Evolutionary conservation across 2,113 vertebrate genomes (phyloP), one percentile per base, ranked within the genome.

Genomic region (Synodontis membranacea): DNA sequence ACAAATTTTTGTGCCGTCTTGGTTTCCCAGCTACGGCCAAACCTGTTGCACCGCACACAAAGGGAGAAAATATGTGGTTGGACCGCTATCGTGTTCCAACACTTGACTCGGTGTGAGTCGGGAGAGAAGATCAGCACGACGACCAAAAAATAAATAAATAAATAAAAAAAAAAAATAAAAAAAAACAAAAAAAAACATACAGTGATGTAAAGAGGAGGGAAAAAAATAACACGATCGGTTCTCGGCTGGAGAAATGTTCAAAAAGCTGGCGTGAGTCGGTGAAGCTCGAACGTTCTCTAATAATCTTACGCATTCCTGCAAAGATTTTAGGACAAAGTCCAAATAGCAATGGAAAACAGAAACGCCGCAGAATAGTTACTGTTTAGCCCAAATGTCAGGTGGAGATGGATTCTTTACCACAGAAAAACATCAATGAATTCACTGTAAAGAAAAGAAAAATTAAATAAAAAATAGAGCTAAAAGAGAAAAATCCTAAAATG

Each of bases 271-370:
- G 5, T 31, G 31, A 89, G 54, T 52, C 76, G 54, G 34, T 78
- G 70, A 78, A 90, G 88, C 85, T 28, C 66, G 84, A 82, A 86
- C 78, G 56, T 84, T 79, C 60, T 90, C 76, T 86, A 88, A 92
- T 89, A 80, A 91, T 90, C 88, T 82, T 76, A 88, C 31, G 86
- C 92, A 92, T 92, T 94, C 91, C 90, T 88, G 80, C 89, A 89
- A 88, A 91, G 92, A 93, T 94, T 93, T 93, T 87, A 90, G 91
- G 85, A 90, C 88, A 92, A 94, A 94, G 92, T 93, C 92, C 90
- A 84, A 85, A 83, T 80, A 84, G 86, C 88, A 52, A 66, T 81
- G 39, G 83, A 82, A 76, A 88, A 87, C 83, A 56, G 11, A 46
- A n/a, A 58, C 15, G 21, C 52, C n/a, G 68, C 42, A 64, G 58